Evolutionary conservation across 2,113 vertebrate genomes (phyloP).

Genomic region (Scopus umbretta): DNA sequence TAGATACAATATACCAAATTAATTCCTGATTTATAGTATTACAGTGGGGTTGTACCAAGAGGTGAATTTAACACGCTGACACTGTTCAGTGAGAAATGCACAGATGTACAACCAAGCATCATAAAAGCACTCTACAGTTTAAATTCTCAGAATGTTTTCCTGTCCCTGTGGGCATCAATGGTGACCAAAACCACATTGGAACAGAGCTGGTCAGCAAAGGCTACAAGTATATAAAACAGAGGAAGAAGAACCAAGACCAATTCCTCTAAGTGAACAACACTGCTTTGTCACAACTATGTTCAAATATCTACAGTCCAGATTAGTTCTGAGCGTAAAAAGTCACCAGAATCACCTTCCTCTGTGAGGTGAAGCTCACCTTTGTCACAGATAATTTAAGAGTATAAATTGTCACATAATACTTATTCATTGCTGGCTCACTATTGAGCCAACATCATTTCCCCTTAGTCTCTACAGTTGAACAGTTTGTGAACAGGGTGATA

Average conservation of each 20-base stretch:
- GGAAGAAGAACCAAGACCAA: background rate
- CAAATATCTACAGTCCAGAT: background rate
- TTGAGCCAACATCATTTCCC: background rate
- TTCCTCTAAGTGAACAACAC: background rate
- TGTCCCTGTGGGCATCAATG: background rate
- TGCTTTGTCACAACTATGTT: background rate
- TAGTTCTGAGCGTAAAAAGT: background rate
- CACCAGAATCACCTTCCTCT: background rate
- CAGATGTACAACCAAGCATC: background rate
- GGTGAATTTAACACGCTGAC: background rate
- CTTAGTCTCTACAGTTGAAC: background rate
- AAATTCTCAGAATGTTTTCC: background rate
- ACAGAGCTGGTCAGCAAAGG: background rate
- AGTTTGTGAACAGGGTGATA: background rate
- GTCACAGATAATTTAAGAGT: background rate
- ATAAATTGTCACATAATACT: background rate
- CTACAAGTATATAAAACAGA: background rate
- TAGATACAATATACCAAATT: background rate
- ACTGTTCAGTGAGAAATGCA: background rate
- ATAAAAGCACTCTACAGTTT: background rate
- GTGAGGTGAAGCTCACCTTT: background rate
- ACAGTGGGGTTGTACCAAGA: background rate
- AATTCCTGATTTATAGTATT: background rate
- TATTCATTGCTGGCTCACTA: background rate
- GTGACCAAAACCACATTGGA: background rate